These are phyloP conservation scores for Catostylus mosaicus DNA, from an alignment of 30 jellyfish, hydroid and myxozoan species.

Conservation along the genomic window DNA sequence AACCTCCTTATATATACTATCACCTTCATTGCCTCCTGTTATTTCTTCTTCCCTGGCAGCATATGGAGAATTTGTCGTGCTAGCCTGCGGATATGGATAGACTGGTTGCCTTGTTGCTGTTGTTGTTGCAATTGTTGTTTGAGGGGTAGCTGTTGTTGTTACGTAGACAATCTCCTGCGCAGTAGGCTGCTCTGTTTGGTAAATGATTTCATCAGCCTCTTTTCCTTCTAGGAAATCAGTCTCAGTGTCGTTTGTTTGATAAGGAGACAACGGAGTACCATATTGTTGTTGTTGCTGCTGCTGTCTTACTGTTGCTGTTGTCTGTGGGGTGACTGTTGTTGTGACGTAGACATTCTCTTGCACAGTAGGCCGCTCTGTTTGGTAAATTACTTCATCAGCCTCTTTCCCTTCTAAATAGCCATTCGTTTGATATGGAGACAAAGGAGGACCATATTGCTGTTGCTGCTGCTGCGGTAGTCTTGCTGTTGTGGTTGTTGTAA, in stretches of 20 bases:
- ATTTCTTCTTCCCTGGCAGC: not conserved
- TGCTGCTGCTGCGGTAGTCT: constrained; percentile 14
- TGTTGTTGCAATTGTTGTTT: constrained; percentile 20
- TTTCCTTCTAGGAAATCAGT: constrained; percentile 41
- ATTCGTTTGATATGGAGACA: not conserved
- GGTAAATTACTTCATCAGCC: constrained; percentile 9
- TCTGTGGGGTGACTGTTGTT: constrained; percentile 27
- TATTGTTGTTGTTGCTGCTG: constrained; percentile 9
- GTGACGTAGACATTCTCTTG: not conserved
- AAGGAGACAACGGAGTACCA: not conserved
- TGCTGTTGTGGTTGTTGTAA: constrained; percentile 28
- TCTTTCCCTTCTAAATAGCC: constrained; percentile 32
- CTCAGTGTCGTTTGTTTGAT: not conserved
- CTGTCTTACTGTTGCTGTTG: too few relatives aligned
- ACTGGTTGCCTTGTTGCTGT: constrained; percentile 22
- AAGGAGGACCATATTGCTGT: not conserved
- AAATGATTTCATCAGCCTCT: constrained; percentile 28
- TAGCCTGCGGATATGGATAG: constrained; percentile 22
- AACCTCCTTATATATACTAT: not conserved
- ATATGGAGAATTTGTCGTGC: constrained; percentile 7
- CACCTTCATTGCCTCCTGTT: constrained; percentile 41
- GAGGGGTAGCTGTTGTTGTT: constrained; percentile 19
- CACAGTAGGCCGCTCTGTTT: not conserved
- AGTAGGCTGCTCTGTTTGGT: not conserved
- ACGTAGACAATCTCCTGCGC: not conserved